A percentile compares a stretch with the other conserved stretches of the same genome.
Evolutionary conservation across 2,888 invertebrate species (phyloP).

Genomic region (Hanleya hanleyi): DNA sequence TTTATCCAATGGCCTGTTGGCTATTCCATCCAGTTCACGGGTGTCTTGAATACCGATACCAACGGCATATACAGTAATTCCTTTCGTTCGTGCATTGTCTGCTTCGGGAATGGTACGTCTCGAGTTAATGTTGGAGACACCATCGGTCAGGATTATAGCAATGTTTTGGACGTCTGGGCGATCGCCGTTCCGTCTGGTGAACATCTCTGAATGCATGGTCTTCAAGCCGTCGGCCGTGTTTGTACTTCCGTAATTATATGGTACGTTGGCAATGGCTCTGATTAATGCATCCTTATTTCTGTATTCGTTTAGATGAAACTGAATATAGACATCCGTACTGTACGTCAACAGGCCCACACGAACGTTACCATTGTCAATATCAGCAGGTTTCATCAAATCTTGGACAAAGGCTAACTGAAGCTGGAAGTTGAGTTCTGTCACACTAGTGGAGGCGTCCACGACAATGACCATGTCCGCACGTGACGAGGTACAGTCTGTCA

Average conservation of each 20-base stretch:
- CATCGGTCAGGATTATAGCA: conserved; percentile 68
- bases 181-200: conserved; percentile 58
- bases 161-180: conserved; percentile 55
- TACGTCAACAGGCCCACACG: conserved; percentile 42
- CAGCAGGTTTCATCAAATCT: conserved; percentile 37
- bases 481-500: conserved; percentile 12
- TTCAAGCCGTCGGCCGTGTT: conserved; percentile 64
- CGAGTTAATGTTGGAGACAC: conserved; percentile 65
- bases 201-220: conserved; percentile 54
- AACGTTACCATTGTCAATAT: conserved; percentile 30
- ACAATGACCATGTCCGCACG: conserved; percentile 49
- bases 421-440: conserved; percentile 46
- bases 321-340: conserved; percentile 50
- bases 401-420: conserved; percentile 42
- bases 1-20: conserved; percentile 37
- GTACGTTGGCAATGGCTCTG: conserved; percentile 54
- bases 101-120: conserved; percentile 61
- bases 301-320: conserved; percentile 58
- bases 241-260: conserved; percentile 61
- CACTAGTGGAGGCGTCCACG: conserved; percentile 56
- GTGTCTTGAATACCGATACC: conserved; percentile 51
- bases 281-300: conserved; percentile 38
- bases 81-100: conserved; percentile 39
- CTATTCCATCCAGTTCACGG: conserved; percentile 48
- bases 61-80: conserved; percentile 51